A percentile compares a stretch with the other conserved stretches of the same genome.
phyloP scores from a whole-genome alignment of 2,888 invertebrate species.

The Fragum fragum region DNA sequence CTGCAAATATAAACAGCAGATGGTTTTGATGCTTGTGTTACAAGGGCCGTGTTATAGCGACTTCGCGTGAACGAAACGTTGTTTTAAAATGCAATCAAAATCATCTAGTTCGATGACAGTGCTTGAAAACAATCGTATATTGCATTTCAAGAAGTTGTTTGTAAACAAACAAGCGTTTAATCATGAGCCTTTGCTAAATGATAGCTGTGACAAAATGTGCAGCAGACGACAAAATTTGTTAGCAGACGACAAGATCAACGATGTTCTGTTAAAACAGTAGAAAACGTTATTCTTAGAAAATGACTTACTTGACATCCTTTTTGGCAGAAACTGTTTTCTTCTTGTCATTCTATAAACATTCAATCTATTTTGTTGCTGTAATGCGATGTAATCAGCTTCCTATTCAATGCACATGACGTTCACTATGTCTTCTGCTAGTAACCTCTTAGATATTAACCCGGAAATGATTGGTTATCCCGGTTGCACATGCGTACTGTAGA shows the following conservation, averaged over 20 bases:
- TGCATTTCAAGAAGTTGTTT: slow-evolving; percentile 41
- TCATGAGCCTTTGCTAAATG: slow-evolving; percentile 36
- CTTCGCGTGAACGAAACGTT: not conserved
- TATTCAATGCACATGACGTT: slow-evolving; percentile 57
- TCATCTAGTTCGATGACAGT: not conserved
- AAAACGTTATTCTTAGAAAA: slow-evolving; percentile 8
- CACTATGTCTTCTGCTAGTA: slow-evolving; percentile 70
- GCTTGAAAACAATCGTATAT: not conserved
- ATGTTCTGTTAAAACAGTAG: not conserved
- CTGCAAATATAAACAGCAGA: slow-evolving; percentile 82
- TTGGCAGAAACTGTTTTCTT: slow-evolving; percentile 89
- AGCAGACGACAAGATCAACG: not conserved
- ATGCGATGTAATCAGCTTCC: slow-evolving; percentile 46
- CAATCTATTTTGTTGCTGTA: slow-evolving; percentile 46
- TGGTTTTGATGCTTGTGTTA: slow-evolving; percentile 61
- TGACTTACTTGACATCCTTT: slow-evolving; percentile 83
- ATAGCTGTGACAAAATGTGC: slow-evolving; percentile 6
- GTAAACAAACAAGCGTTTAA: slow-evolving; percentile 69
- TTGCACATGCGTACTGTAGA: slow-evolving; percentile 66
- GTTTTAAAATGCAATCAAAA: too few species aligned
- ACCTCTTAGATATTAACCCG: slow-evolving; percentile 72
- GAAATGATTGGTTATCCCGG: slow-evolving; percentile 67
- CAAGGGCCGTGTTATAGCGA: slow-evolving; percentile 30
- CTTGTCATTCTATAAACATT: slow-evolving; percentile 79
- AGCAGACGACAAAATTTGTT: slow-evolving; percentile 20